Conservation (phyloP, 2,113 vertebrate species). For the Agapornis roseicollis region DNA sequence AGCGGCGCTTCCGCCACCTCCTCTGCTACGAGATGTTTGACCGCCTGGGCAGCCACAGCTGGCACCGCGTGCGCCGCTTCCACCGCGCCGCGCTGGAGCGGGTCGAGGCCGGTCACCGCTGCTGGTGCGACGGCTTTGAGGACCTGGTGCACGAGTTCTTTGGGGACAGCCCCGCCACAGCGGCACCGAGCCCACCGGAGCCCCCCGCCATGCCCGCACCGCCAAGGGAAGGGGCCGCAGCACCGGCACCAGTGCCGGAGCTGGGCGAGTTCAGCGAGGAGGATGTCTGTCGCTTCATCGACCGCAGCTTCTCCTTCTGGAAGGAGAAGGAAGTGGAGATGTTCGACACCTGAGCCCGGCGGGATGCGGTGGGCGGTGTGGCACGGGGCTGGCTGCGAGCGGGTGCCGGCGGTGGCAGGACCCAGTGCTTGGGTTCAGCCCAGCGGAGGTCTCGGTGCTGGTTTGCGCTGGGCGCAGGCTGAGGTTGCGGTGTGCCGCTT, state of each 20-base stretch:
- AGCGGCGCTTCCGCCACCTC: conserved; percentile 93
- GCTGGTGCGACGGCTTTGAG: conserved; percentile 91
- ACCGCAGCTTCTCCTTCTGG: conserved; percentile 97
- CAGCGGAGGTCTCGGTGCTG: not conserved
- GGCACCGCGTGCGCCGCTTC: conserved; percentile 89
- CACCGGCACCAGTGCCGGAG: conserved; percentile 53
- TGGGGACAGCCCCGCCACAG: conserved; percentile 66
- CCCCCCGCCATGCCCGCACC: not conserved
- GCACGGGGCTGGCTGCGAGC: not conserved
- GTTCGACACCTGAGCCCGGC: conserved; percentile 82
- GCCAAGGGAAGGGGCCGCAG: not conserved
- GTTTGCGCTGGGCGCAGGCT: not conserved
- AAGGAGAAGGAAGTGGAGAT: conserved; percentile 94
- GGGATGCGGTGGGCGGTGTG: not conserved
- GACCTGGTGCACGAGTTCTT: conserved; percentile 90
- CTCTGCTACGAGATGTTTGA: conserved; percentile 99
- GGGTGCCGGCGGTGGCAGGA: not conserved
- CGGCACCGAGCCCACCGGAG: not conserved
- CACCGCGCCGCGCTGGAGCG: conserved; percentile 87
- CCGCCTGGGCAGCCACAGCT: conserved; percentile 88
- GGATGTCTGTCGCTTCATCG: conserved; percentile 93
- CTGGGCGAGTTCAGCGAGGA: conserved; percentile 94
- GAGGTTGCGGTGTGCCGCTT: conserved; percentile 41
- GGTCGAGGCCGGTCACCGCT: conserved; percentile 82
- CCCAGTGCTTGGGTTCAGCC: not conserved